phyloP scores from a whole-genome alignment of 2,797 vertebrate species.

The Hylomyscus alleni region DNA sequence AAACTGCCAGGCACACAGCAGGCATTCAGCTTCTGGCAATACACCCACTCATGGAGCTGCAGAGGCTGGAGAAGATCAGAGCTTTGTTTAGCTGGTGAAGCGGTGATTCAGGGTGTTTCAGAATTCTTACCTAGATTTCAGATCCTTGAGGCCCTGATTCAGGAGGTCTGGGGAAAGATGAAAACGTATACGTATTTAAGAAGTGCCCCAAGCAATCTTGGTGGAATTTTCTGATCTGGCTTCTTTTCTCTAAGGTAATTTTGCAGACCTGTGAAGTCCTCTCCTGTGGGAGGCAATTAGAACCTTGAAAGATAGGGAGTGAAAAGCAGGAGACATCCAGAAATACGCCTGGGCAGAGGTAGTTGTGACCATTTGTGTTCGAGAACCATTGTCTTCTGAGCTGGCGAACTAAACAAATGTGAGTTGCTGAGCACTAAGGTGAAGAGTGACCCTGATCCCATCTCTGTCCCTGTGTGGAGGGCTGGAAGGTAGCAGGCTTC shows the following conservation, averaged over 20 bases:
- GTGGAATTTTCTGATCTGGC: neutral
- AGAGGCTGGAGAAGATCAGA: neutral
- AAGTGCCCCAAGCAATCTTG: neutral
- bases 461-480: accelerated
- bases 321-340: neutral
- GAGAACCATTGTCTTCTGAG: neutral
- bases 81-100: neutral
- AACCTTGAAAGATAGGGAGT: constrained; percentile 62
- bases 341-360: constrained; percentile 32
- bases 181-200: neutral
- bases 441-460: neutral
- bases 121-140: neutral
- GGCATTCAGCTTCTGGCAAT: neutral
- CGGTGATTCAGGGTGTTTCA: neutral
- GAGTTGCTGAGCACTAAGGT: neutral
- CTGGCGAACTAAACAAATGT: neutral
- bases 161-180: constrained; percentile 11
- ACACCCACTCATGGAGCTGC: neutral
- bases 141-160: neutral
- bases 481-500: neutral
- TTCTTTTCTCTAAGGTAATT: neutral
- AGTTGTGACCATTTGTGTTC: neutral
- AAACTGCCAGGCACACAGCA: neutral
- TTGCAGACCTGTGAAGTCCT: neutral
- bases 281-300: constrained; percentile 81